Conservation (phyloP, 2,113 vertebrate species). For the Poecile atricapillus region DNA sequence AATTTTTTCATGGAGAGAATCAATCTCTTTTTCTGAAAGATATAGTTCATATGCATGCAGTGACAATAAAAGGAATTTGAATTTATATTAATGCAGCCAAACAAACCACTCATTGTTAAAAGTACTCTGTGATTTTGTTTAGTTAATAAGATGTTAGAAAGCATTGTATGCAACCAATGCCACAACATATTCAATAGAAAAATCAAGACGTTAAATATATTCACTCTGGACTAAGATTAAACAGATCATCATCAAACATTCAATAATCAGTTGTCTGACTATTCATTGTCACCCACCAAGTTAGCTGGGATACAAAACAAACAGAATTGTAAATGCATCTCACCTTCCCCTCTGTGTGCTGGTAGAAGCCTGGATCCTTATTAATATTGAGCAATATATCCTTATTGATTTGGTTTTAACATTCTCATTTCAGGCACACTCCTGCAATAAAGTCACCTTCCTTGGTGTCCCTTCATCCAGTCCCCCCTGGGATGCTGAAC, state of each 20-base stretch:
- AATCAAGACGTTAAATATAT: neutral
- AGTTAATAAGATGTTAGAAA: conserved; percentile 23
- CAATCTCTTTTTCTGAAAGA: neutral
- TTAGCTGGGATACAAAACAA: neutral
- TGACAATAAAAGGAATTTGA: neutral
- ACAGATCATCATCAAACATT: conserved; percentile 17
- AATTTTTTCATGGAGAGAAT: neutral
- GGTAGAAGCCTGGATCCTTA: neutral
- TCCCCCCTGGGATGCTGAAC: neutral
- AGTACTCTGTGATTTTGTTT: neutral
- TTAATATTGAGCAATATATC: neutral
- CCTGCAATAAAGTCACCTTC: neutral
- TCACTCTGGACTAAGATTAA: neutral
- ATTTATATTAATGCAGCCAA: conserved; percentile 9
- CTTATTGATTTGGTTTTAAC: neutral
- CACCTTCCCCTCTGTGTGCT: neutral
- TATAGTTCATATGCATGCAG: neutral
- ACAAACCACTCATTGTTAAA: conserved; percentile 32
- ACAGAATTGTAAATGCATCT: conserved; percentile 6
- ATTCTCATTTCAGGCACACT: neutral
- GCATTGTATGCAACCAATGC: neutral
- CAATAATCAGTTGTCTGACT: conserved; percentile 29
- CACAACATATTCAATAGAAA: neutral
- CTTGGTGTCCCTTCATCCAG: neutral
- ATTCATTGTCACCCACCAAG: neutral